These are phyloP conservation scores for Hirtodrosophila confusa DNA, from an alignment of 2,888 invertebrate species.

Conservation along the genomic window DNA sequence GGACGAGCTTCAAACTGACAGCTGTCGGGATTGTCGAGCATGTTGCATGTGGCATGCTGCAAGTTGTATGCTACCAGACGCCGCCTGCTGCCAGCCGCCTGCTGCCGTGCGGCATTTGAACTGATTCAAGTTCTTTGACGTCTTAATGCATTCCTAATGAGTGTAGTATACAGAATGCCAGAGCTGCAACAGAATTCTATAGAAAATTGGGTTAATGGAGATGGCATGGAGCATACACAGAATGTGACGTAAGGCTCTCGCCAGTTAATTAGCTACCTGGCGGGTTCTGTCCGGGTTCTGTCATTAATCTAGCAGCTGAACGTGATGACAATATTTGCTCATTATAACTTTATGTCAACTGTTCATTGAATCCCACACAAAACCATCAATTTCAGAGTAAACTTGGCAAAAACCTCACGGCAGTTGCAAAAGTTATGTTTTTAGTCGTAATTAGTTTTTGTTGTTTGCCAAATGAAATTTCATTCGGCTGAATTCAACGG, in stretches of 20 bases:
- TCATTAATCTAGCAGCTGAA: slow-evolving; percentile 28
- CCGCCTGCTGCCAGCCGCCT: neutral
- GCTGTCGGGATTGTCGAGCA: slow-evolving; percentile 27
- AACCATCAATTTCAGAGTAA: slow-evolving; percentile 30
- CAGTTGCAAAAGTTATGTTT: slow-evolving; percentile 27
- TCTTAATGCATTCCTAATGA: slow-evolving; percentile 42
- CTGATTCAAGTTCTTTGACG: slow-evolving; percentile 25
- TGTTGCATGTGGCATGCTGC: slow-evolving; percentile 16
- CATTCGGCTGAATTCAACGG: slow-evolving; percentile 31
- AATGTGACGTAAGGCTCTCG: neutral
- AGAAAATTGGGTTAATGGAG: slow-evolving; percentile 35
- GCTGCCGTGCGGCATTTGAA: slow-evolving; percentile 7
- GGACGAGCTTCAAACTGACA: slow-evolving; percentile 33
- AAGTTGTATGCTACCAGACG: slow-evolving; percentile 5
- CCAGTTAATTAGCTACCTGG: slow-evolving; percentile 29
- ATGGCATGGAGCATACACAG: neutral
- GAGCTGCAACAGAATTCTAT: too few relatives aligned
- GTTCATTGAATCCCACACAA: slow-evolving; percentile 21
- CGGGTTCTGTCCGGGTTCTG: slow-evolving; percentile 4
- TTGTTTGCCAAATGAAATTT: slow-evolving; percentile 17
- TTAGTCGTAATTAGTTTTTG: slow-evolving; percentile 36
- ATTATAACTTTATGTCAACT: slow-evolving; percentile 44
- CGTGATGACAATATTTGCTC: slow-evolving; percentile 40
- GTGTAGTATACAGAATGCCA: slow-evolving; percentile 8
- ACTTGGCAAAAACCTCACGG: slow-evolving; percentile 8